phyloP scores from a whole-genome alignment of 2,888 invertebrate species.

The Lissonota sp. region DNA sequence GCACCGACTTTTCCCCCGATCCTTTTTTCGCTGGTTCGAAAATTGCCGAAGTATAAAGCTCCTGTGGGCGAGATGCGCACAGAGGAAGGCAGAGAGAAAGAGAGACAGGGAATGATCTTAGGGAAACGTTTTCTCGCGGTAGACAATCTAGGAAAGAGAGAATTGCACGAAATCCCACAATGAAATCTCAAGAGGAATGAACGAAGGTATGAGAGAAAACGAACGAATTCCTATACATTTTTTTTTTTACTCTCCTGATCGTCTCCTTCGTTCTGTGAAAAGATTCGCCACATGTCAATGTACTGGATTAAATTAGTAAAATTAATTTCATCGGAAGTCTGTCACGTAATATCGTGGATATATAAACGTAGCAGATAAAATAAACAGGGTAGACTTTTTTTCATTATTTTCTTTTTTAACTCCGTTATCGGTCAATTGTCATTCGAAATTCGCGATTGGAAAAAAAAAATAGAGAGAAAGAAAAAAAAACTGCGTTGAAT shows the following conservation, averaged over 20 bases:
- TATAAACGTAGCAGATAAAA: neutral
- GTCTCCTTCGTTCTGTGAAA: neutral
- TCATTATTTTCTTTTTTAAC: neutral
- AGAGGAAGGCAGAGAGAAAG: conserved; percentile 66
- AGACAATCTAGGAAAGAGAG: conserved; percentile 64
- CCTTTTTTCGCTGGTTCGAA: conserved; percentile 47
- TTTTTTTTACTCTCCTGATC: conserved; percentile 5
- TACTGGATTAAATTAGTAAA: neutral
- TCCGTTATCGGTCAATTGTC: no score
- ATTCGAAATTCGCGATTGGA: no score
- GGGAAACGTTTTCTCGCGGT: conserved; percentile 60
- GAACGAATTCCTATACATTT: neutral
- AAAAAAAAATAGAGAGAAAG: no score
- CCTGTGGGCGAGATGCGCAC: conserved; percentile 24
- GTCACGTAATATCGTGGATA: neutral
- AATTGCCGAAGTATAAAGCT: conserved; percentile 53
- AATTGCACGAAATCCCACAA: conserved; percentile 52
- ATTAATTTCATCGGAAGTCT: neutral
- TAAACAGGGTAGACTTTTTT: neutral
- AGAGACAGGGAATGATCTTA: conserved; percentile 65
- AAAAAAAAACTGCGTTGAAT: neutral
- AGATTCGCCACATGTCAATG: neutral
- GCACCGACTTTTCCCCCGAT: conserved; percentile 47
- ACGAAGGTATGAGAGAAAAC: neutral
- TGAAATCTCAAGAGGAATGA: conserved; percentile 59